Percentiles rank a stretch among this genome's conserved stretches.
phyloP scores from a whole-genome alignment of 2,888 invertebrate species.

The Lutraria lutraria region DNA sequence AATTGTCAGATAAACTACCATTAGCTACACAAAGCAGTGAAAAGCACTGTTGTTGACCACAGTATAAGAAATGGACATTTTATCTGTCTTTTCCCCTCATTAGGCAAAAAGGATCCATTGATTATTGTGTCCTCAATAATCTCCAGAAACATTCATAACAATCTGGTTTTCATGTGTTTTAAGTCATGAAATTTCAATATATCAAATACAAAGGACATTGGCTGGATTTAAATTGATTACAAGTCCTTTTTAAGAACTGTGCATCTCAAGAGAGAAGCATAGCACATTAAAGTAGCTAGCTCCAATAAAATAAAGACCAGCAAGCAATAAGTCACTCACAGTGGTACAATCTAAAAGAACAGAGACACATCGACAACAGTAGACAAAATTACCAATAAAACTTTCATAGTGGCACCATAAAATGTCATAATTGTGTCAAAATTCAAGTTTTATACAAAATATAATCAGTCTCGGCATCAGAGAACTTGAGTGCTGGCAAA shows the following conservation, averaged over 20 bases:
- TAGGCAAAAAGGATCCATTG: neutral
- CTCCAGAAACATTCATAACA: neutral
- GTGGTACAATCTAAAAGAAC: neutral
- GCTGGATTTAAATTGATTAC: neutral
- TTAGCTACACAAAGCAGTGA: neutral
- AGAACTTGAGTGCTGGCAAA: neutral
- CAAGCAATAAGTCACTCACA: conserved; percentile 5
- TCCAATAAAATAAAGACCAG: conserved; percentile 8
- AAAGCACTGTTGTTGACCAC: conserved; percentile 2
- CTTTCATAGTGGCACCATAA: neutral
- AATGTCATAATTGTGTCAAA: conserved; percentile 16
- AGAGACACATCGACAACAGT: conserved; percentile 18
- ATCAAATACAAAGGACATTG: conserved; percentile 1
- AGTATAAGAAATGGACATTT: conserved; percentile 12
- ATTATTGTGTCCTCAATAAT: neutral
- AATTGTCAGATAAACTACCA: conserved; percentile 1
- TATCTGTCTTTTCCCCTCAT: conserved; percentile 12
- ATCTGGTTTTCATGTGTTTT: neutral
- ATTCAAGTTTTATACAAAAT: neutral
- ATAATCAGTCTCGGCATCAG: conserved; percentile 9
- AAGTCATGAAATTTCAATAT: neutral
- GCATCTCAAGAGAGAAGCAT: neutral
- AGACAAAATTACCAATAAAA: conserved; percentile 10
- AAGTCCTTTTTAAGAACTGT: neutral
- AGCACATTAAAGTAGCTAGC: neutral